Evolutionary conservation across 2,888 invertebrate genomes (phyloP).

Genomic region (Gymnocheta viridis): DNA sequence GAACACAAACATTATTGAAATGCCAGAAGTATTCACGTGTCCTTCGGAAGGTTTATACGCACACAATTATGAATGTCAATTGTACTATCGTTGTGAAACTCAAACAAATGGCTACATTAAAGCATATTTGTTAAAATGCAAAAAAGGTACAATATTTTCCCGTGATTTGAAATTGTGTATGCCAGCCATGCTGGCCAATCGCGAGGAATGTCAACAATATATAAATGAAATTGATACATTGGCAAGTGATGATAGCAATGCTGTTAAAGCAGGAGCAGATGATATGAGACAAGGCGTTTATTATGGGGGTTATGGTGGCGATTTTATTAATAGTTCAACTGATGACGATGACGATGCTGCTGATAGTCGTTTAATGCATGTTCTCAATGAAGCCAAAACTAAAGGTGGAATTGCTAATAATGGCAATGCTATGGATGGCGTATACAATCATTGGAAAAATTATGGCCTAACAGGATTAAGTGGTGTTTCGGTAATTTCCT

Average conservation of each 20-base stretch:
- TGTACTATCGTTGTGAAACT: slow-evolving; percentile 89
- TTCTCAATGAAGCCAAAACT: slow-evolving; percentile 46
- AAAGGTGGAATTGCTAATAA: slow-evolving; percentile 69
- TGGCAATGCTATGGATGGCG: slow-evolving; percentile 69
- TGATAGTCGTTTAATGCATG: slow-evolving; percentile 68
- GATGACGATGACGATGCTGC: slow-evolving; percentile 54
- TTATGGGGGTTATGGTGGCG: slow-evolving; percentile 67
- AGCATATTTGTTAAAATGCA: slow-evolving; percentile 88
- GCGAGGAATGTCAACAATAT: slow-evolving; percentile 86
- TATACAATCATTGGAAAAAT: slow-evolving; percentile 76
- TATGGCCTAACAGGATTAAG: slow-evolving; percentile 79
- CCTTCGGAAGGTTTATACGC: slow-evolving; percentile 87
- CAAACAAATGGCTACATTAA: slow-evolving; percentile 83
- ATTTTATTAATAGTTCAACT: slow-evolving; percentile 71
- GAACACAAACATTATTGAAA: slow-evolving; percentile 54
- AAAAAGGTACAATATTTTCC: slow-evolving; percentile 89
- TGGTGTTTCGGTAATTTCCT: slow-evolving; percentile 81
- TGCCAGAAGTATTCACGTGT: slow-evolving; percentile 83
- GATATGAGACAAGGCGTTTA: slow-evolving; percentile 62
- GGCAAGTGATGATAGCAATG: slow-evolving; percentile 66
- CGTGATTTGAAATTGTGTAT: slow-evolving; percentile 87
- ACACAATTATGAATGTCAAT: slow-evolving; percentile 87
- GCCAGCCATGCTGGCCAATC: slow-evolving; percentile 86
- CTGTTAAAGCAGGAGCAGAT: slow-evolving; percentile 68
- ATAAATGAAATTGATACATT: slow-evolving; percentile 78